Percentiles rank a stretch among this genome's conserved stretches.
These are phyloP conservation scores for Pseudomugil gertrudae DNA, from an alignment of 2,797 vertebrate genomes.

Conservation along the genomic window DNA sequence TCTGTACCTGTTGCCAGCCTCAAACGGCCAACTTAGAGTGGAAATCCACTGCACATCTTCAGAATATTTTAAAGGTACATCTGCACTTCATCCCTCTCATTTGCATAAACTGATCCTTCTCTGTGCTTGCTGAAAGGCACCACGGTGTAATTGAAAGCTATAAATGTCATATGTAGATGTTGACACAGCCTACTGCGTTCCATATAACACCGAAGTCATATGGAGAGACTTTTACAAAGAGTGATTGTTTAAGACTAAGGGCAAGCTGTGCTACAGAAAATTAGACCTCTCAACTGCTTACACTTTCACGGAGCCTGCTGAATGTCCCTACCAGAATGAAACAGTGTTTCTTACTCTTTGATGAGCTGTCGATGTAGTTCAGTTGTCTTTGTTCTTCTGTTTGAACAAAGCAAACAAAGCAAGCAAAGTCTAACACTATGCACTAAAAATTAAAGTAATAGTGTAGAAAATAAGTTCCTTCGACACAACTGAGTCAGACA, in stretches of 20 bases:
- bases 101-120: slow-evolving; percentile 16
- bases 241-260: slow-evolving; percentile 7
- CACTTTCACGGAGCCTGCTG: neutral
- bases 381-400: slow-evolving; percentile 19
- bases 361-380: slow-evolving; percentile 3
- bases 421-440: neutral
- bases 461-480: neutral
- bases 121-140: slow-evolving; percentile 28
- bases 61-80: neutral
- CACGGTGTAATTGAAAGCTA: slow-evolving; percentile 30
- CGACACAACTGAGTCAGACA: neutral
- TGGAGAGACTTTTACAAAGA: slow-evolving; percentile 30
- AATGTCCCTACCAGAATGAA: slow-evolving; percentile 1
- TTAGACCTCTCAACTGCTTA: slow-evolving; percentile 22
- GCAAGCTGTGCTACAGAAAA: slow-evolving; percentile 21
- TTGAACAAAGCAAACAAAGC: slow-evolving; percentile 20
- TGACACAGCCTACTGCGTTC: slow-evolving; percentile 41
- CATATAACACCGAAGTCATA: slow-evolving; percentile 46
- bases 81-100: slow-evolving; percentile 7
- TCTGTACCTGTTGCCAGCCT: neutral
- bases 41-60: neutral
- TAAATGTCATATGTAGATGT: slow-evolving; percentile 51
- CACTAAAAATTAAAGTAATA: neutral
- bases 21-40: neutral
- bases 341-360: slow-evolving; percentile 5